Evolutionary conservation across 2,113 vertebrate genomes (phyloP), one percentile per base, ranked within the genome.

Genomic region (Micronycteris hirsuta): DNA sequence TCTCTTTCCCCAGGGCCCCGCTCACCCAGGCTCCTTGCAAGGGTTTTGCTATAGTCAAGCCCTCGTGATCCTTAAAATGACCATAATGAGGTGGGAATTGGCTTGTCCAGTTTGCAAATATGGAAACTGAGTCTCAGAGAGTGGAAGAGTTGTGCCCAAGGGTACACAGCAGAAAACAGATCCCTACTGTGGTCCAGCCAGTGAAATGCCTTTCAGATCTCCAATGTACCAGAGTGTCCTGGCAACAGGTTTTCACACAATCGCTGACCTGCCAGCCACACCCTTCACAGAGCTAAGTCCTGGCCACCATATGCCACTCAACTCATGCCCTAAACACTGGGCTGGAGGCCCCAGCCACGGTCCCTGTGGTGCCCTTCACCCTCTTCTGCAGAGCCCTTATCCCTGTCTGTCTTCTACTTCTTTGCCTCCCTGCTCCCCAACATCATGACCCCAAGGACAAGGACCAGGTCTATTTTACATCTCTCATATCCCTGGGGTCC

Each of bases 121-220:
- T 93, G 94, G 90, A 93, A 97, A 97, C 89, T 93, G 96, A 97
- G 94, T 86, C 94, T 94, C 83, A 97, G 92, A 96, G 84, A 91
- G 41, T n/a, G 45, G 9, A 76, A 78, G 61, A 52, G 24, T 45
- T 86, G 26, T 76, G n/a, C 74, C 73, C 52, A 86, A 91, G 17
- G n/a, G 28, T n/a, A 83, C 33, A 88, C 1, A 61, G 43, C 5
- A 74, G 78, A 68, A 93, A 33, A 43, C 47, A 78, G 61, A 71
- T 47, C 15, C 38, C 20, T 87, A 61, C 47, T 38, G 45, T 49
- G 43, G 33, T 68, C 74, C 24, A 70, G 89, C 19, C 49, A 26
- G 3, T 19, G 31, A 76, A 78, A 91, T 11, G 2, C 52, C 70
- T 94, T 96, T 94, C 13, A 14, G 45, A 89, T 56, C 73, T 67